Evolutionary conservation across 2,888 invertebrate species (phyloP), one percentile per base, ranked within the genome.

Genomic region (Adelognathus sp.): DNA sequence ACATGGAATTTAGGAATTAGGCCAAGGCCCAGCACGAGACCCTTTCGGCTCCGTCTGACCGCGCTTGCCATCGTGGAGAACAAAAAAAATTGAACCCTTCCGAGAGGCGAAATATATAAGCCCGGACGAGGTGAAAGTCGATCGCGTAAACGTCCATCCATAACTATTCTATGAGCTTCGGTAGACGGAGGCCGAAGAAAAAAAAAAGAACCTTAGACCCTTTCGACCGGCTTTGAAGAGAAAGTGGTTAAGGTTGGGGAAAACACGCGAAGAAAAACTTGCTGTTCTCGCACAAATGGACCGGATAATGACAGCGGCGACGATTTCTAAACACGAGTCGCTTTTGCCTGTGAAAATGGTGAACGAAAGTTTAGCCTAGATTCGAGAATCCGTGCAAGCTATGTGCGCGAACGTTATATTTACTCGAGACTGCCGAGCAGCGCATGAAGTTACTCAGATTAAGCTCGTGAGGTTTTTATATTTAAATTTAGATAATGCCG

Each of bases 1-100:
- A 76, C 71, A 75, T 72, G 71, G 79, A 76, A 76, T 79, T 76
- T 79, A 29, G 58, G 72, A 79, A 79, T 76, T 79, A 41, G 79
- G 67, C 61, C 76, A 69, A 41, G 56, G 24, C 39, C 24, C 50
- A 21, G 61, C 58, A 31, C 46, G 52, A 73, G 61, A 56, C 18
- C 69, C 58, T 44, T 60, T 44, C 14, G 21, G 27, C 27, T 27
- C 14, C 21, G 58, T 52, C 16, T 29, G 5, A 52, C 36, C n/a
- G n/a, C n/a, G n/a, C n/a, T n/a, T n/a, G n/a, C n/a, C n/a, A n/a
- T n/a, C n/a, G n/a, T n/a, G n/a, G 46, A 18, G 21, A 6, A 70
- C 75, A 79, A 79, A 79, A 78, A 78, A 79, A 79, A 46, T 76
- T 29, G 36, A 63, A 21, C 79, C 71, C 75, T 70, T 78, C 70